Evolutionary conservation across 2,113 vertebrate genomes (phyloP).

Genomic region (Phalacrocorax brasilianus): DNA sequence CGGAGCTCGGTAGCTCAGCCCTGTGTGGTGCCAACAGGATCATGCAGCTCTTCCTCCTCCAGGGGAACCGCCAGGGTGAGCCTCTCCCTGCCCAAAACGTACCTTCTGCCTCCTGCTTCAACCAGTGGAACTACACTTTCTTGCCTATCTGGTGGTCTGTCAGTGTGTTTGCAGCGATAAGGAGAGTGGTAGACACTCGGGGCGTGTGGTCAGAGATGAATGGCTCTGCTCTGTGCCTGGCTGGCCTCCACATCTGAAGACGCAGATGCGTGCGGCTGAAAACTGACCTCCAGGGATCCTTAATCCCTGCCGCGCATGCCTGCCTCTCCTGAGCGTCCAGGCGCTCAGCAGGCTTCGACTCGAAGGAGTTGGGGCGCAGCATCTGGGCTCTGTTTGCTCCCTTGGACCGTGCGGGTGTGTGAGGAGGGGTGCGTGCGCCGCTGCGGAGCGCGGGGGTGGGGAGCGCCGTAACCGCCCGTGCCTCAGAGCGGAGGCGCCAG

Average conservation of each 20-base stretch:
- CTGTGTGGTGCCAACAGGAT: background rate
- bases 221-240: background rate
- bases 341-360: background rate
- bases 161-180: background rate
- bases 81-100: background rate
- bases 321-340: background rate
- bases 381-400: background rate
- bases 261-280: background rate
- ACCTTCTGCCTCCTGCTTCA: background rate
- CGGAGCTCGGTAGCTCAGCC: background rate
- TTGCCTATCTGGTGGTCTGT: background rate
- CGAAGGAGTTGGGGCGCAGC: background rate
- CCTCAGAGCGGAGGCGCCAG: background rate
- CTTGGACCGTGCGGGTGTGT: accelerated
- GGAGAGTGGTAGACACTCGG: background rate
- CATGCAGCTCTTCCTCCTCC: background rate
- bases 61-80: background rate
- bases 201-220: background rate
- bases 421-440: accelerated
- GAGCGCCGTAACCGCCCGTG: background rate
- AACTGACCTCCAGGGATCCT: background rate
- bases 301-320: accelerated
- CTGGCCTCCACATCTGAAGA: background rate
- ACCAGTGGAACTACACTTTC: background rate
- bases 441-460: background rate